Base-by-base conservation (phyloP, 1,140 invertebrate genomes). In the Caenorhabditis inopinata region DNA sequence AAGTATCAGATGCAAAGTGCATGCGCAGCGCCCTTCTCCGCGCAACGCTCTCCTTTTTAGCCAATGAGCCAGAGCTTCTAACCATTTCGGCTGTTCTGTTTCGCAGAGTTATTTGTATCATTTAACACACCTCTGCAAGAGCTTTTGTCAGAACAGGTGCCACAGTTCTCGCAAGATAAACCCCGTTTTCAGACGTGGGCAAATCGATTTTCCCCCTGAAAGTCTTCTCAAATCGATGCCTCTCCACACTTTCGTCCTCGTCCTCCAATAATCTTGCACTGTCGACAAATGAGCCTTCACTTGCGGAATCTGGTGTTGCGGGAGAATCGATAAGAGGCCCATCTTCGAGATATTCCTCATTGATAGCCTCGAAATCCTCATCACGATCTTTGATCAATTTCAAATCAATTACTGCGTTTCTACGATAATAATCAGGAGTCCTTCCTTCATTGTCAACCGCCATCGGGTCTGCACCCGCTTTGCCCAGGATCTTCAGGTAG, bases 401-500 rank as follows among this genome's bases (percentile, higher is more conserved):
- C 74, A 87, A 73, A 58, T 87, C 87, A 73, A 87, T 85, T 11
- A 87, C 86, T 16, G 87, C 84, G 81, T 87, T 87, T 16, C 87
- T 46, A 38, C 87, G 74, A 47, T 87, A 87, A 62, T 88, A 88
- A 76, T 88, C 86, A 32, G 87, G 87, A 14, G 87, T 87, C 48
- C 86, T 73, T 21, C 87, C 87, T 81, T 87, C 94, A 85, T 94
- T 93, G 89, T 96, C 95, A 83, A 93, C 91, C 42, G 92, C 89
- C 82, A 93, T 92, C 4, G 93, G 92, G 90, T 96, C 94, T 12
- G 93, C 93, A 51, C 95, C 95, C 53, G 95, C 90, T 85, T 94
- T 93, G 83, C 93, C 90, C 21, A 96, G 89, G 62, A 95, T 91
- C 88, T 95, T 94, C 89, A 94, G 95, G 85, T 94, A 94, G 88